Percentiles rank a stretch among this genome's conserved stretches.
Conservation (phyloP, 2,113 vertebrate genomes). For the Odontophorus gujanensis region DNA sequence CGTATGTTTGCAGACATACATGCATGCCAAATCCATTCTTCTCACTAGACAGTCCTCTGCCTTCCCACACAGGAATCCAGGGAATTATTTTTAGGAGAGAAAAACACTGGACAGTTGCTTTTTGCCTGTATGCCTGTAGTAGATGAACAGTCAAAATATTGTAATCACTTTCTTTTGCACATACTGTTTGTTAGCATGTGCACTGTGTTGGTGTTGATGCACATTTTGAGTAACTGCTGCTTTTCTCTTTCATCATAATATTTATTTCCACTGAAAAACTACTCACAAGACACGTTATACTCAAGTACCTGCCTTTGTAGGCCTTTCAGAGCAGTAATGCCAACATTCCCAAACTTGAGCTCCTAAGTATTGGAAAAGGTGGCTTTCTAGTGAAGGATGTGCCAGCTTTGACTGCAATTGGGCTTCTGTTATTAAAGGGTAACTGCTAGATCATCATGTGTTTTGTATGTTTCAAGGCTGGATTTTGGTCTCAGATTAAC, state of each 20-base stretch:
- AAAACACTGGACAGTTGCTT: neutral
- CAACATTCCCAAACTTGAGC: neutral
- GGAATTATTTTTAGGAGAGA: neutral
- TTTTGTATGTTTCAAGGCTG: neutral
- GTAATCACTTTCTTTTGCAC: neutral
- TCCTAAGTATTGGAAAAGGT: neutral
- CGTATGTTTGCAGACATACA: neutral
- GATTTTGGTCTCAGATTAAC: neutral
- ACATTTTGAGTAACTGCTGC: neutral
- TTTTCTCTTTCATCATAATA: neutral
- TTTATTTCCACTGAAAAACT: neutral
- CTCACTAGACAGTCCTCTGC: neutral
- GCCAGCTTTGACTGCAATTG: neutral
- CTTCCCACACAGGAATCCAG: neutral
- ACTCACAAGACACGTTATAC: neutral
- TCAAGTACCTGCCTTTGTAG: neutral
- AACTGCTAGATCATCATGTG: neutral
- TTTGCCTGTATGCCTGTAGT: neutral
- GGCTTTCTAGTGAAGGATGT: neutral
- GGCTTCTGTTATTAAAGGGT: neutral
- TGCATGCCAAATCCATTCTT: neutral
- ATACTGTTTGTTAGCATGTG: accelerated
- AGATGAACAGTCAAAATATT: neutral
- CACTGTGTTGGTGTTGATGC: neutral
- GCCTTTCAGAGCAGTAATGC: neutral